A percentile compares a stretch with the other conserved stretches of the same genome.
phyloP scores from a whole-genome alignment of 2,113 vertebrate species.

The Mystacornis crossleyi region DNA sequence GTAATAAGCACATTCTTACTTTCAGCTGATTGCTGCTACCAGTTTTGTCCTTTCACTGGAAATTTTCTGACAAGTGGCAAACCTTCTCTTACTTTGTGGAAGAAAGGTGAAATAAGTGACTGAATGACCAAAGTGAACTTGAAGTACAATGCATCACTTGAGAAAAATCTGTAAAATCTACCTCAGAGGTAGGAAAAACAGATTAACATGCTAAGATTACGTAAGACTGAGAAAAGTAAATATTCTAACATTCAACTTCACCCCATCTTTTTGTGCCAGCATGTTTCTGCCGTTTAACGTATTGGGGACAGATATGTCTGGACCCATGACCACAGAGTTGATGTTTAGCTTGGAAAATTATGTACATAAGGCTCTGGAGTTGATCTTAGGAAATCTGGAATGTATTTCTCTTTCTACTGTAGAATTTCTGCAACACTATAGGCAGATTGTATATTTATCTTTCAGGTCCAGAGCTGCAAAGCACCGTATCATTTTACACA shows the following conservation, averaged over 20 bases:
- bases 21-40: neutral
- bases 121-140: neutral
- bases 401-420: neutral
- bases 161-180: neutral
- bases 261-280: neutral
- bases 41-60: conserved; percentile 26
- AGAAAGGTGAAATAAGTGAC: neutral
- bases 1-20: neutral
- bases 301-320: neutral
- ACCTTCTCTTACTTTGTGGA: conserved; percentile 11
- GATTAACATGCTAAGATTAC: neutral
- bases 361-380: neutral
- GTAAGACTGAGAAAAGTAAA: neutral
- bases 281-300: neutral
- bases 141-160: neutral
- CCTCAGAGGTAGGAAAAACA: neutral
- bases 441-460: neutral
- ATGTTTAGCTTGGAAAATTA: neutral
- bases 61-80: neutral
- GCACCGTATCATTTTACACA: neutral
- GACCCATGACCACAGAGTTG: neutral
- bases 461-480: neutral
- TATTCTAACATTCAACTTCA: neutral
- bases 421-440: neutral
- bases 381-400: neutral